Evolutionary conservation across 2,888 invertebrate genomes (phyloP), one percentile per base, ranked within the genome.

Genomic region (Sinodicranocentrus sp.): DNA sequence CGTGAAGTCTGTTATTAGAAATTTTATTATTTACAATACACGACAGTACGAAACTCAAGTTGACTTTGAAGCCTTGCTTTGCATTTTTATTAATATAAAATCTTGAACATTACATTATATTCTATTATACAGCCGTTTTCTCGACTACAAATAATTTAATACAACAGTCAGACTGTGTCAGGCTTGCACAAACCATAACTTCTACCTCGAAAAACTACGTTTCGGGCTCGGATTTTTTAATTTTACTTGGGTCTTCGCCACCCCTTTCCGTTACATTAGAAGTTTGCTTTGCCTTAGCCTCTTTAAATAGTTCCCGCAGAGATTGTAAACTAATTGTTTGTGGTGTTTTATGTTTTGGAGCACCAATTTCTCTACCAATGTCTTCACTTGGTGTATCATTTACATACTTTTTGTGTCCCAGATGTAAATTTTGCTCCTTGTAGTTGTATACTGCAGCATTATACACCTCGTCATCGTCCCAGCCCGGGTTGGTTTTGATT

Each of bases 391-490:
- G 17, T 52, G 19, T n/a, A 15, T 0, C 17, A 1, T 3, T 54
- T 48, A 10, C 39, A 21, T 23, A 6, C 33, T n/a, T 59, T 21
- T 23, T 1, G 19, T 5, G 15, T 6, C 13, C 25, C 10, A 3
- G 43, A 43, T 39, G 5, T 67, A 43, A 28, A 26, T n/a, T n/a
- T n/a, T n/a, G n/a, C n/a, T n/a, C 2, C 19, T 39, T 76, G 19
- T 76, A 76, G 10, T 23, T 73, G 39, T 84, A 70, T 1, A 39
- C 86, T 0, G 93, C 91, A 2, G 92, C 91, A 61, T 91, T 91
- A 85, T 91, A 92, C 15, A 93, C 89, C 86, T 91, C 90, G 75
- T 93, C 92, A n/a, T 92, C 91, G 87, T 92, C 92, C 33, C 92
- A 89, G 1, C 92, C 90, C 0, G 85, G 84, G 71, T 92, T 93